Evolutionary conservation across 2,113 vertebrate species (phyloP), one percentile per base, ranked within the genome.

Genomic region (Pygoscelis antarcticus): DNA sequence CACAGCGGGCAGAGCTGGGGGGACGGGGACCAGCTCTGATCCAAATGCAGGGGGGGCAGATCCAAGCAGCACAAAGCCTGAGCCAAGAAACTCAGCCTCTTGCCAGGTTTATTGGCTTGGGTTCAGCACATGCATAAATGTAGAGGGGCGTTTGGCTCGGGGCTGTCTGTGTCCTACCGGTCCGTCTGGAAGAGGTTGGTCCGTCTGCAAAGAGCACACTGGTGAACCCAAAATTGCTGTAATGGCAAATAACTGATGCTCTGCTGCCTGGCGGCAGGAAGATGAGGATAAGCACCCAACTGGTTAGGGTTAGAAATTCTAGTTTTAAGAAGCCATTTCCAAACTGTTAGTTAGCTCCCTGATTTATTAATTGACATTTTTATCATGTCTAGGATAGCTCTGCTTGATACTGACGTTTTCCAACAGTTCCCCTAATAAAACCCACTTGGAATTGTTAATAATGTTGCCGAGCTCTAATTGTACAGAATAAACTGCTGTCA

Each of bases 11-110:
- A 92, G 89, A 66, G 80, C 86, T 54, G 76, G 64, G 64, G 66
- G 72, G 42, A 89, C 0, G 2, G 16, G 55, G 72, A 75, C 14
- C 72, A 89, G 87, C 77, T 89, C 89, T 91, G 89, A 89, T 81
- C 55, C 65, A 83, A 92, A 87, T 2, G 12, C 26, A 26, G 69
- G 32, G 27, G 51, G 80, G 68, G 60, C 88, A 84, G 83, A 74
- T 83, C 89, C 77, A 40, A 71, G 94, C 47, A 72, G 79, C 6
- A 6, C 8, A 2, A 52, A 58, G 51, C 68, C 13, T 3, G 65
- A 89, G 93, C 93, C 87, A 87, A 84, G 69, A 47, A 89, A 42
- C 55, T 91, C 94, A 89, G 60, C 32, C 71, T 76, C 80, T 75
- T 92, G 91, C 83, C 76, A 74, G 11, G 25, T 70, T 78, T 69